A percentile compares a stretch with the other conserved stretches of the same genome.
phyloP scores from a whole-genome alignment of 2,797 vertebrate genomes.

The Pitangus sulphuratus region DNA sequence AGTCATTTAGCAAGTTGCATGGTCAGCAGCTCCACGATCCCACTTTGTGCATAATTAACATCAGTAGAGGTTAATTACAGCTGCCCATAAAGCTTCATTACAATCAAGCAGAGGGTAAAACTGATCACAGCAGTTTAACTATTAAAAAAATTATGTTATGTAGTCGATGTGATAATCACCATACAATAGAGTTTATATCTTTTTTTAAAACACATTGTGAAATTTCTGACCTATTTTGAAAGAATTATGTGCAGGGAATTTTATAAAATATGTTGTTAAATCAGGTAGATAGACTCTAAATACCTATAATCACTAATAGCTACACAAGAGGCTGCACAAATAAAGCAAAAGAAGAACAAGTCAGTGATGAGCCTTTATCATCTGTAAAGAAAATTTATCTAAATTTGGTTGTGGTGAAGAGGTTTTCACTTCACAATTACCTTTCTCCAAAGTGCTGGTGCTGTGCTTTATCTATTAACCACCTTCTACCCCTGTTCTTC shows the following conservation, averaged over 20 bases:
- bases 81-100: conserved; percentile 42
- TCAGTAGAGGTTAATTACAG: conserved; percentile 70
- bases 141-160: conserved; percentile 23
- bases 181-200: not conserved
- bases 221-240: not conserved
- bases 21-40: conserved; percentile 52
- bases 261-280: not conserved
- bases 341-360: not conserved
- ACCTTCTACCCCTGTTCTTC: not conserved
- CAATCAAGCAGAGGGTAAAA: conserved; percentile 42
- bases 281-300: not conserved
- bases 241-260: not conserved
- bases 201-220: conserved; percentile 21
- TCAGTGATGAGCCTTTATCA: not conserved
- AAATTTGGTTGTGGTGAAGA: not conserved
- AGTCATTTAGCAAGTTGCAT: not conserved
- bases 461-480: not conserved
- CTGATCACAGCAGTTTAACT: conserved; percentile 47
- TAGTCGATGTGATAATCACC: not conserved
- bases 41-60: conserved; percentile 59
- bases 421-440: not conserved
- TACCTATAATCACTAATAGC: not conserved
- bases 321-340: not conserved
- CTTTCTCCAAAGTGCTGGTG: not conserved
- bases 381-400: not conserved